These are phyloP conservation scores for Nesospiza acunhae DNA, from an alignment of 2,113 vertebrate species.

Conservation along the genomic window DNA sequence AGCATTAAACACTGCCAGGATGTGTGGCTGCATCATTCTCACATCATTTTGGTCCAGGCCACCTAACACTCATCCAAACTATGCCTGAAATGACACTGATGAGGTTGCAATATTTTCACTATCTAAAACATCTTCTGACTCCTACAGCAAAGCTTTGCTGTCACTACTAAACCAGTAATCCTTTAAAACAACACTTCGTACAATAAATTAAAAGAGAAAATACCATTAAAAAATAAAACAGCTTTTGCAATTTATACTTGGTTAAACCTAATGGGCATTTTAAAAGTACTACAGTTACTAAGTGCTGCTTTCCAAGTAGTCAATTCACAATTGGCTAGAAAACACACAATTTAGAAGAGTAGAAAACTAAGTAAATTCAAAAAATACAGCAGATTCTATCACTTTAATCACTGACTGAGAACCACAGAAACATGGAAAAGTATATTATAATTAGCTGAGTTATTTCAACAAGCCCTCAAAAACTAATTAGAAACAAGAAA, in stretches of 20 bases:
- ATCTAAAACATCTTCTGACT: not conserved
- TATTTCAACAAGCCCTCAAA: not conserved
- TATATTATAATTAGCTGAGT: not conserved
- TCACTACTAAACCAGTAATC: not conserved
- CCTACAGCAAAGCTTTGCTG: not conserved
- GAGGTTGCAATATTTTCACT: not conserved
- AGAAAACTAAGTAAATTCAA: not conserved
- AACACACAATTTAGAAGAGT: not conserved
- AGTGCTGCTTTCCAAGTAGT: not conserved
- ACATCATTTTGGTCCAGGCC: not conserved
- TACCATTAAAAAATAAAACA: not conserved
- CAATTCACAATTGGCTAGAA: not conserved
- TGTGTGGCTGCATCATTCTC: rapidly evolving
- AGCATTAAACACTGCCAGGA: not conserved
- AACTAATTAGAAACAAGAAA: not conserved
- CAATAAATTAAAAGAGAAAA: not conserved
- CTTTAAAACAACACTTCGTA: not conserved
- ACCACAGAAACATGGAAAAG: not conserved
- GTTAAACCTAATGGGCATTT: not conserved
- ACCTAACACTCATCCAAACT: not conserved
- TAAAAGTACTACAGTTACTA: not conserved
- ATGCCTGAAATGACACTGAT: not conserved
- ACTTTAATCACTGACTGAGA: not conserved
- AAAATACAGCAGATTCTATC: not conserved
- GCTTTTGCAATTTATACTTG: not conserved